phyloP scores from a whole-genome alignment of 2,888 invertebrate genomes.

The Eristalinus sepulchralis region DNA sequence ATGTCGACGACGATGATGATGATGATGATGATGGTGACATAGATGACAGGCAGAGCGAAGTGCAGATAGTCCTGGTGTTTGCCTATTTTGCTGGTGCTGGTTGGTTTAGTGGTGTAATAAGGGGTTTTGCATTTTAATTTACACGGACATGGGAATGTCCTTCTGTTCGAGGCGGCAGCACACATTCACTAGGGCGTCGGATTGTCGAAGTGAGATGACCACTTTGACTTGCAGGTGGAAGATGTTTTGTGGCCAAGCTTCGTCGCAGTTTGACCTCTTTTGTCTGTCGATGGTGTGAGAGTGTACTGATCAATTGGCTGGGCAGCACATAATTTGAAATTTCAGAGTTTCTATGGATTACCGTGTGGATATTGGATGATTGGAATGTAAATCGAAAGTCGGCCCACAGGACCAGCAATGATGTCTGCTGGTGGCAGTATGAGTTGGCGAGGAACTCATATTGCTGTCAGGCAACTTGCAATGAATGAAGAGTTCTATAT shows the following conservation, averaged over 20 bases:
- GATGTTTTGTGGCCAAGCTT: neutral
- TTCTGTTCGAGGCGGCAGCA: neutral
- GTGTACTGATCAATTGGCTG: neutral
- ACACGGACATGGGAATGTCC: constrained; percentile 9
- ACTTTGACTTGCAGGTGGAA: neutral
- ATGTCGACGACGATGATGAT: constrained; percentile 9
- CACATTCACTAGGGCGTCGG: neutral
- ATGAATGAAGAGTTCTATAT: too few species aligned
- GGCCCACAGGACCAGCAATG: neutral
- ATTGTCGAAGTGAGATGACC: neutral
- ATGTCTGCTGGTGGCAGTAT: too few species aligned
- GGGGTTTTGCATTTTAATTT: constrained; percentile 49
- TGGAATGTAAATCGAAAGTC: neutral
- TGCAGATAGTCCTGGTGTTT: constrained; percentile 29
- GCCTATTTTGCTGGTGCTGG: constrained; percentile 3
- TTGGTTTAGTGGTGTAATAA: constrained; percentile 53
- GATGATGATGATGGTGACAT: constrained; percentile 10
- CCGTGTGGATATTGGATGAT: neutral
- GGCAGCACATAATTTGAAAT: neutral
- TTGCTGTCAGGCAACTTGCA: too few species aligned
- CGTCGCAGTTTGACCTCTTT: neutral
- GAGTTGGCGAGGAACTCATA: too few species aligned
- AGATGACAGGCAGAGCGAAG: constrained; percentile 40
- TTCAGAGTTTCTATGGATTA: neutral
- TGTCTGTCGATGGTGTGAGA: neutral